Conservation (phyloP, 2,797 vertebrate species). For the Chrysocyon brachyurus region DNA sequence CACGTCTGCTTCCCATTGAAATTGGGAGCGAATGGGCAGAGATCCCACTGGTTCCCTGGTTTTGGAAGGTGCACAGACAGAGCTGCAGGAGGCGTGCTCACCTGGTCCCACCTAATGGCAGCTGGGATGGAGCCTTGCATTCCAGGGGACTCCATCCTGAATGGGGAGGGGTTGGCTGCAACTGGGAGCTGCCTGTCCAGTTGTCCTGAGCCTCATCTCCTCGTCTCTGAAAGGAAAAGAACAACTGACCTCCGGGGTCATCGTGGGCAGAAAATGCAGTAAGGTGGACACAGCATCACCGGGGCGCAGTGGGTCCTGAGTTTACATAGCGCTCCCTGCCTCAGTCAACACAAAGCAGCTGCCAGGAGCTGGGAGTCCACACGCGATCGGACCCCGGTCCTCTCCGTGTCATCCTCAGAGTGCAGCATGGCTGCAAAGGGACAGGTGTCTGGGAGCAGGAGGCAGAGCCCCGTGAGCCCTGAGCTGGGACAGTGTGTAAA, state of each 20-base stretch:
- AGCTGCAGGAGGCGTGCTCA: background rate
- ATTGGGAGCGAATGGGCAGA: background rate
- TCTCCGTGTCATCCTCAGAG: rapidly evolving
- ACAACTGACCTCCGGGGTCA: rapidly evolving
- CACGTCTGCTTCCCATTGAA: background rate
- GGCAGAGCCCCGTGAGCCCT: background rate
- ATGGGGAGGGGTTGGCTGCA: rapidly evolving
- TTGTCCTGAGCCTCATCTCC: too few relatives aligned
- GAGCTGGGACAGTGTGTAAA: background rate
- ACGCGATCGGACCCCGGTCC: rapidly evolving
- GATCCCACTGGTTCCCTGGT: background rate
- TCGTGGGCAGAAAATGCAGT: background rate
- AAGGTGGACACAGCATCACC: background rate
- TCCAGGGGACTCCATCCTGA: background rate
- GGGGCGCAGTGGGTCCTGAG: background rate
- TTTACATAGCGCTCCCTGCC: background rate
- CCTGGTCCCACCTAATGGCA: too few relatives aligned
- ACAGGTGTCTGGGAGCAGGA: background rate
- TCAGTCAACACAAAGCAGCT: background rate
- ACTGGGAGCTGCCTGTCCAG: too few relatives aligned
- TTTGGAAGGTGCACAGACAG: background rate
- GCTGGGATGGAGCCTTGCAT: too few relatives aligned
- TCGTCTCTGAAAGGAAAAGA: too few relatives aligned
- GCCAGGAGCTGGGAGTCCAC: background rate
- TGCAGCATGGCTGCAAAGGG: background rate